These are phyloP conservation scores for Euphydryas editha DNA, from an alignment of 2,888 invertebrate species.

Conservation along the genomic window DNA sequence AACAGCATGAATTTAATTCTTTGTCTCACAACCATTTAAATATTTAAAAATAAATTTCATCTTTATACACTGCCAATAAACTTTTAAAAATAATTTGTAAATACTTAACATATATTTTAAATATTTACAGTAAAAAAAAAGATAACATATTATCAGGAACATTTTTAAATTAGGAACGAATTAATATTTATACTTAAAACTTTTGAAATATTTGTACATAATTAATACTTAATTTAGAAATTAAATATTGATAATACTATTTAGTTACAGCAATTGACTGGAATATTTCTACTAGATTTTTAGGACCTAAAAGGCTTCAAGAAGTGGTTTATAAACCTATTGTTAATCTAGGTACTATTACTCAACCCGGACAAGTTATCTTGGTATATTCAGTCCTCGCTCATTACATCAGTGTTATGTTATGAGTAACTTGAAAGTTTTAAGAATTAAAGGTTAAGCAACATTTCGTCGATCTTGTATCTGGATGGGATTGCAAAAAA, in stretches of 20 bases:
- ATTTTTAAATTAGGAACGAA: too few species aligned
- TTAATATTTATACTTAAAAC: too few species aligned
- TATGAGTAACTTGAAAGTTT: slow-evolving; percentile 32
- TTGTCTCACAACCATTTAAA: slow-evolving; percentile 7
- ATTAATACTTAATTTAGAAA: too few species aligned
- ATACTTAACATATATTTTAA: not conserved
- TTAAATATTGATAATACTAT: too few species aligned
- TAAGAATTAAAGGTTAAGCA: slow-evolving; percentile 29
- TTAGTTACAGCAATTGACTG: too few species aligned
- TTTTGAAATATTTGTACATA: too few species aligned
- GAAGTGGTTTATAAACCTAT: not conserved
- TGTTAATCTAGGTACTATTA: slow-evolving; percentile 15
- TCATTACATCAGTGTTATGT: slow-evolving; percentile 38
- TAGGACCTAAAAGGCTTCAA: not conserved
- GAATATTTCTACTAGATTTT: not conserved
- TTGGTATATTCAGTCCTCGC: slow-evolving; percentile 27
- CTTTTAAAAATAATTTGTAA: not conserved
- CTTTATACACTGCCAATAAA: not conserved
- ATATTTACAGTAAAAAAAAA: too few species aligned
- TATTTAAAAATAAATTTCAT: not conserved
- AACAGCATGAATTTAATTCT: slow-evolving; percentile 3
- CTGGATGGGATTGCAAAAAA: slow-evolving; percentile 5
- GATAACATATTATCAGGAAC: too few species aligned
- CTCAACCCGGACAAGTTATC: slow-evolving; percentile 30
- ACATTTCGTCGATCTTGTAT: slow-evolving; percentile 9